Conservation (phyloP, 2,113 vertebrate species). For the Hymenochirus boettgeri region DNA sequence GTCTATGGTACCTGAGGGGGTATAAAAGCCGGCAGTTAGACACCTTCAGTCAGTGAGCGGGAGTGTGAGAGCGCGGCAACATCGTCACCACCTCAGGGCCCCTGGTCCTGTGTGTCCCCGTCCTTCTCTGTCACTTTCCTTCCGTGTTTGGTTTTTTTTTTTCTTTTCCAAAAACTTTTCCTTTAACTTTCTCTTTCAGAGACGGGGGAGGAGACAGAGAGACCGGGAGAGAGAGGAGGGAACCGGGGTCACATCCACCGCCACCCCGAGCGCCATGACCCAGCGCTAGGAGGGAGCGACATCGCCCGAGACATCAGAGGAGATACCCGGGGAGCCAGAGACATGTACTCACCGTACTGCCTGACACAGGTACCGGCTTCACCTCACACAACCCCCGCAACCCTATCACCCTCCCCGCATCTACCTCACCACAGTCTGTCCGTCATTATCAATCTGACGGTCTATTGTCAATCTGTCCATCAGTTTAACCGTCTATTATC, state of each 20-base stretch:
- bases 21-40: too few species aligned
- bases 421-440: neutral
- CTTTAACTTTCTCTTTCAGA: constrained; percentile 25
- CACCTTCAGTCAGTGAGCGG: too few species aligned
- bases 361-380: constrained; percentile 33
- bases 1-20: too few species aligned
- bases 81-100: neutral
- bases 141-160: neutral
- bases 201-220: neutral
- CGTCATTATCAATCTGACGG: too few species aligned
- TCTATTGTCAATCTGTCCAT: too few species aligned
- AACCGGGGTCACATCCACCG: too few species aligned
- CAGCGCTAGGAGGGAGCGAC: constrained; percentile 14
- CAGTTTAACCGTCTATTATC: too few species aligned
- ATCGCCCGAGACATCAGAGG: neutral
- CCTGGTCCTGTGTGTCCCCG: too few species aligned
- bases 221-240: neutral
- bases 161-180: constrained; percentile 19
- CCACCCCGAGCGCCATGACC: constrained; percentile 11
- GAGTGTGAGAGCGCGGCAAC: neutral
- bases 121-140: neutral
- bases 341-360: constrained; percentile 36
- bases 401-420: too few species aligned
- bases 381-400: too few species aligned
- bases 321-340: constrained; percentile 8